A percentile compares a stretch with the other conserved stretches of the same genome.
Evolutionary conservation across 1,140 invertebrate genomes (phyloP).

Genomic region (Ectropis grisescens): DNA sequence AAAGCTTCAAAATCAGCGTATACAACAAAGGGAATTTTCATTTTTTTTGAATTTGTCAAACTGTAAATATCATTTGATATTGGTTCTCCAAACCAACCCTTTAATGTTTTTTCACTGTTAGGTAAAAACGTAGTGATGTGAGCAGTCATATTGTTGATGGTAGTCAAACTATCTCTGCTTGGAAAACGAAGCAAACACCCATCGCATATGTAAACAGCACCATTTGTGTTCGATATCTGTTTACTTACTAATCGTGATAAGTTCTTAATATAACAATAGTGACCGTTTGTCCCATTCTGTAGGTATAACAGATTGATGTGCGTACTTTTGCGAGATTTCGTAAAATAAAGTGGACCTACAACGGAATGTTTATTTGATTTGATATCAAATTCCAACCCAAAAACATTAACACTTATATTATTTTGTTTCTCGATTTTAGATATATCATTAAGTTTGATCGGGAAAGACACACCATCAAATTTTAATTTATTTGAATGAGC

Average conservation of each 20-base stretch:
- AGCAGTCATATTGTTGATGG: conserved; percentile 24
- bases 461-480: conserved; percentile 40
- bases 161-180: conserved; percentile 9
- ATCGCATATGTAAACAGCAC: conserved; percentile 29
- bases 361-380: conserved; percentile 13
- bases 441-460: conserved; percentile 39
- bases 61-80: conserved; percentile 12
- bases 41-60: conserved; percentile 32
- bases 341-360: conserved; percentile 30
- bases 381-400: conserved; percentile 20
- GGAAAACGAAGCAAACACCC: conserved; percentile 35
- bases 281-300: conserved; percentile 11
- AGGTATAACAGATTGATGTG: conserved; percentile 30
- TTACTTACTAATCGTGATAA: conserved; percentile 24
- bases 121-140: conserved; percentile 19
- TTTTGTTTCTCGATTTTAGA: conserved; percentile 42
- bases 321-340: conserved; percentile 17
- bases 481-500: conserved; percentile 30
- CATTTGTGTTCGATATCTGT: conserved; percentile 21
- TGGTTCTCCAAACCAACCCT: conserved; percentile 17
- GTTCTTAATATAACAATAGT: conserved; percentile 40
- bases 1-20: conserved; percentile 42
- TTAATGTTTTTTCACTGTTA: conserved; percentile 5
- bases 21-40: conserved; percentile 26
- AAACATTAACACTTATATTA: conserved; percentile 34